These are phyloP conservation scores for Meteorus cinctellus DNA, from an alignment of 2,888 invertebrate genomes.

Conservation along the genomic window DNA sequence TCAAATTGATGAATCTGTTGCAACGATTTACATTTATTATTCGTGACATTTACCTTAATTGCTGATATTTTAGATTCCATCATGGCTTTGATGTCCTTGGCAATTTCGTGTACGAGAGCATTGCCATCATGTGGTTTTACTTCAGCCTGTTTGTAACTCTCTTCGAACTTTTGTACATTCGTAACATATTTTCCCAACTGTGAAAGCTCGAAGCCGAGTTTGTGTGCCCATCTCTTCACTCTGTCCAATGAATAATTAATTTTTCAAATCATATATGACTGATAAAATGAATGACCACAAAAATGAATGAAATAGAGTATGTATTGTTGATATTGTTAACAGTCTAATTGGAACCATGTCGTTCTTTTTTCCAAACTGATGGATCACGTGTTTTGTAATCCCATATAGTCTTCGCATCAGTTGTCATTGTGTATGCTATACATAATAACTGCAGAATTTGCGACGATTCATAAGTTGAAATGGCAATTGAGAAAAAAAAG, in stretches of 20 bases:
- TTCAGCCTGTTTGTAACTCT: constrained; percentile 87
- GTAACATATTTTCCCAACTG: constrained; percentile 88
- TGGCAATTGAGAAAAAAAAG: constrained; percentile 15
- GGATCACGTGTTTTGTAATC: constrained; percentile 21
- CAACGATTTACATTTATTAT: neutral
- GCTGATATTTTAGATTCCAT: constrained; percentile 92
- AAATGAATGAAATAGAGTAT: no score
- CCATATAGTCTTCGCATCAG: constrained; percentile 13
- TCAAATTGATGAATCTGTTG: neutral
- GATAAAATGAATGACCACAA: neutral
- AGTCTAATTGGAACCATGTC: constrained; percentile 5
- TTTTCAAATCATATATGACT: constrained; percentile 28
- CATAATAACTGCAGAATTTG: neutral
- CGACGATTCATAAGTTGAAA: neutral
- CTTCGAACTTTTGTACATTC: constrained; percentile 84
- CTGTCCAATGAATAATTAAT: constrained; percentile 71
- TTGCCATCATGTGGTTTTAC: constrained; percentile 85
- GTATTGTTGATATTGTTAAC: no score
- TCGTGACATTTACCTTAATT: constrained; percentile 78
- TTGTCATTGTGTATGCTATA: neutral
- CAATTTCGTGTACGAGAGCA: constrained; percentile 86
- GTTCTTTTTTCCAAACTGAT: neutral
- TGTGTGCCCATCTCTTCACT: constrained; percentile 87
- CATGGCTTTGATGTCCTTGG: constrained; percentile 89
- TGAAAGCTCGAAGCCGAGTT: constrained; percentile 86